phyloP scores from a whole-genome alignment of 2,113 vertebrate genomes.

The Dipodomys stephensi region DNA sequence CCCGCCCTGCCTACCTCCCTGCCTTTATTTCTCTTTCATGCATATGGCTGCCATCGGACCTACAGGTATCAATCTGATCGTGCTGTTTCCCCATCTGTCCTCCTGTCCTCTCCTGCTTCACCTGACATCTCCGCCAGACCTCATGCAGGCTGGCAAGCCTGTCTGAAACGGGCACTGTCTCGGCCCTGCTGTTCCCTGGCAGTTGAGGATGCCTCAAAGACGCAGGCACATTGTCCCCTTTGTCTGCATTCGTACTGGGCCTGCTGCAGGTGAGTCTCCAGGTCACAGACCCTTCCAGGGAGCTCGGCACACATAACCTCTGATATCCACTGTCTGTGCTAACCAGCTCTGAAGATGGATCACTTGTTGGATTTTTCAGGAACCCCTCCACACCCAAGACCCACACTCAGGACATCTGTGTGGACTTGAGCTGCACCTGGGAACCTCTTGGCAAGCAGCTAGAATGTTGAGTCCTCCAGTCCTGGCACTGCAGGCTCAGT shows the following conservation, averaged over 20 bases:
- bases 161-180: neutral
- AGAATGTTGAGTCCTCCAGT: neutral
- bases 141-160: neutral
- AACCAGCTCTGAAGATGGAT: neutral
- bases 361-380: neutral
- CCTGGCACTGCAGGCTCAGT: neutral
- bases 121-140: rapidly evolving
- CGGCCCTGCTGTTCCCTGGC: neutral
- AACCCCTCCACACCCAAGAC: neutral
- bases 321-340: neutral
- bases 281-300: neutral
- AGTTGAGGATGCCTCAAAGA: neutral
- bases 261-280: neutral
- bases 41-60: neutral
- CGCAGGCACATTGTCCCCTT: rapidly evolving
- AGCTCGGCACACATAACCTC: neutral
- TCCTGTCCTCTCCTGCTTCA: neutral
- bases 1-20: neutral
- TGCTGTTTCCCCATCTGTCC: neutral
- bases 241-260: rapidly evolving
- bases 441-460: neutral
- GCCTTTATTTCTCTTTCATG: neutral
- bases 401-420: neutral
- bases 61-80: too few species aligned
- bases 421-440: neutral